These are phyloP conservation scores for Rhogogaster chlorosoma DNA, from an alignment of 2,888 invertebrate species.

Conservation along the genomic window DNA sequence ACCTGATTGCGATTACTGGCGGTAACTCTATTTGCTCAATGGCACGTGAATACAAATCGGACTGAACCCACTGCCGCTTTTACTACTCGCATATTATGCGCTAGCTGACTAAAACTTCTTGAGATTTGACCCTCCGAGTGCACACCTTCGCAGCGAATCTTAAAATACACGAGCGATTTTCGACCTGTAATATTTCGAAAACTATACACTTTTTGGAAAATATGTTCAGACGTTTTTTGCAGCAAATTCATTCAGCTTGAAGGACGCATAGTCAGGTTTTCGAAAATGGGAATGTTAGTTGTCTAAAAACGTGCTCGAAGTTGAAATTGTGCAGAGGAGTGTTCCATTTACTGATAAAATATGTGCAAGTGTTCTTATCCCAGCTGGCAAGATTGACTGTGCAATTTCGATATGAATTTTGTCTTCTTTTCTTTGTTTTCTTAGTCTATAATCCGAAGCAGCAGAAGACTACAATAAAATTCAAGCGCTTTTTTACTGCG, in stretches of 20 bases:
- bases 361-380: background rate
- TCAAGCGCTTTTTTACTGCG: background rate
- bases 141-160: too few species aligned
- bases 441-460: background rate
- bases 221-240: too few species aligned
- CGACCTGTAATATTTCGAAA: too few species aligned
- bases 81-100: background rate
- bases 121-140: background rate
- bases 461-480: conserved; percentile 1
- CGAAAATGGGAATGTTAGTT: too few species aligned
- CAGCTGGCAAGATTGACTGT: conserved; percentile 23
- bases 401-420: background rate
- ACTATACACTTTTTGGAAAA: too few species aligned
- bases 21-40: conserved; percentile 15
- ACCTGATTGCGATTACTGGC: background rate
- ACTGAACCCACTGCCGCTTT: background rate
- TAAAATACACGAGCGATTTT: too few species aligned
- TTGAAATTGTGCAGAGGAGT: too few species aligned
- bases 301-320: too few species aligned
- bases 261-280: too few species aligned
- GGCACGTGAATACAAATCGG: background rate
- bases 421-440: background rate
- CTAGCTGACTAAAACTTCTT: background rate
- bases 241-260: too few species aligned
- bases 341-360: too few species aligned